Base-by-base conservation (phyloP, 1,140 invertebrate genomes). In the Orius laevigatus region DNA sequence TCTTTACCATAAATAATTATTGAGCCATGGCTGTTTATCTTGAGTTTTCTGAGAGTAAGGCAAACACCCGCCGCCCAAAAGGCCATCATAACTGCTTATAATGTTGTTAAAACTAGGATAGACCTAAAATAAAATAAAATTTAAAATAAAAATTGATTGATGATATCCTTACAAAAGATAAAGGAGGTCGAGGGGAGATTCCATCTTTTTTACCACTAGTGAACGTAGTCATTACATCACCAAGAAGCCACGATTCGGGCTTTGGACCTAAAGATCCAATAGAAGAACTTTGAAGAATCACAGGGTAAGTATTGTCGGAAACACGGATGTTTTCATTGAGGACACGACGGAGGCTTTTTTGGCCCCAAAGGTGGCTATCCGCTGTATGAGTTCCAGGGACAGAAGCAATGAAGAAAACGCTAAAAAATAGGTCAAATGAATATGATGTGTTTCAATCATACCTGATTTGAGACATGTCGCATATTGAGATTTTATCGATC, bases 231-330 rank as follows among this genome's bases (percentile, higher is more conserved):
- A 79, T 61, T 51, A 84, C 74, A 50, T 83, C 74, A 19, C 70
- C 67, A 36, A 66, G 63, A 8, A 89, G 57, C 84, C 84, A 90
- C 10, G 70, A 63, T n/a, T 75, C 70, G 25, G 74, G 70, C 50
- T 65, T 73, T 3, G 74, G 62, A 6, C 89, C 89, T 33, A 91
- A 72, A 31, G 77, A 81, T 5, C 93, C 91, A 49, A 96, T 84
- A 55, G 88, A 93, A 10, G 88, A 93, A 55, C 86, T 84, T 65
- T 95, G 91, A 11, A 79, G 79, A 20, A 93, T 62, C 5, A 85
- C 62, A 14, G 71, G 70, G 79, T 42, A 49, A 19, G 11, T 10
- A 46, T 53, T 49, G 5, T 50, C 49, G n/a, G 31, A 12, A 20
- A 43, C 15, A 8, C 32, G 12, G 10, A 44, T 35, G 34, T 53